These are phyloP conservation scores for Spheniscus mendiculus DNA, from an alignment of 2,113 vertebrate species.

Conservation along the genomic window DNA sequence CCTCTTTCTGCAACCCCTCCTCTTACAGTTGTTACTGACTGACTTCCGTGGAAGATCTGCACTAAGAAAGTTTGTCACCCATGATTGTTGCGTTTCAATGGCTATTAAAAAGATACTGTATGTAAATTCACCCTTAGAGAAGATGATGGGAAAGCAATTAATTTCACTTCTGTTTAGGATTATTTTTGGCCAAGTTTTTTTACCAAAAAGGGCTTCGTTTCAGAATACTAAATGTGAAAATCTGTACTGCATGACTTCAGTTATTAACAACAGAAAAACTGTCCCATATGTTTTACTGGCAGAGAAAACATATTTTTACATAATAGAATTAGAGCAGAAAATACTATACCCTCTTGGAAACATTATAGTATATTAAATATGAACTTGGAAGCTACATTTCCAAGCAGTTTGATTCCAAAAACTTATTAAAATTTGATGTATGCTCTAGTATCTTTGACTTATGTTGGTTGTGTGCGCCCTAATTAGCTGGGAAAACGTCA, in stretches of 20 bases:
- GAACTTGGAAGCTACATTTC: conserved; percentile 41
- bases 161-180: conserved; percentile 48
- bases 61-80: not conserved
- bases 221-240: conserved; percentile 60
- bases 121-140: conserved; percentile 1
- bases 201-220: conserved; percentile 65
- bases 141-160: conserved; percentile 38
- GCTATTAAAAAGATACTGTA: not conserved
- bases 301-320: conserved; percentile 54
- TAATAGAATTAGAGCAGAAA: conserved; percentile 70
- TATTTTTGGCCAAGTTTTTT: conserved; percentile 45
- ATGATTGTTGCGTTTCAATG: not conserved
- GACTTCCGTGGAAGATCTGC: not conserved
- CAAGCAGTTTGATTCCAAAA: conserved; percentile 53
- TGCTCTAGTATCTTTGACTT: not conserved
- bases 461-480: not conserved
- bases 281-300: conserved; percentile 66
- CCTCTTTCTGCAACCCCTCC: not conserved
- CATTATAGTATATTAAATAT: conserved; percentile 41
- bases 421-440: conserved; percentile 25
- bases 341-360: conserved; percentile 69
- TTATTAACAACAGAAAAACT: conserved; percentile 62
- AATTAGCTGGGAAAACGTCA: conserved; percentile 25
- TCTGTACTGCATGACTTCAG: conserved; percentile 55
- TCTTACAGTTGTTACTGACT: not conserved